Evolutionary conservation across 2,113 vertebrate genomes (phyloP), one percentile per base, ranked within the genome.

Genomic region (Poecilia latipinna): DNA sequence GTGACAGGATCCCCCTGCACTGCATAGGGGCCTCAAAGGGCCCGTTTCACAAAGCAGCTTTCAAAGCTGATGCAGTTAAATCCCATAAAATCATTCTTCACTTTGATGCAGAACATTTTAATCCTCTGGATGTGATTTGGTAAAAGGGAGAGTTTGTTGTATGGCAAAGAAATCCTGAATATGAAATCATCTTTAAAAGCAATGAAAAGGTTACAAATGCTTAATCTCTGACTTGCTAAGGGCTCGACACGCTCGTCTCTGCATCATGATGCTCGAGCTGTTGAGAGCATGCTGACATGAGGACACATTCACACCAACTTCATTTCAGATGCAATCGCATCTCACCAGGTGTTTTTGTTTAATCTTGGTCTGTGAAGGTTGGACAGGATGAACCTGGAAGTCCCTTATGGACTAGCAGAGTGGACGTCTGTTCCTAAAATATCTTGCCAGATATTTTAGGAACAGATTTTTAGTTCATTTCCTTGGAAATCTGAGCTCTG

Each of bases 21-120:
- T 32, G 39, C 32, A 29, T 29, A 19, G 72, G 69, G 62, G 64
- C 66, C 78, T 66, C 64, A 6, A 39, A 61, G 76, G 48, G 31
- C 19, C n/a, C 26, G 32, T 69, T 68, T 65, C 24, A 79, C 73
- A 31, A 29, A 2, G 31, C 66, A 1, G 29, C 77, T 60, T 62
- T 69, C n/a, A 32, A 73, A 33, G 26, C 0, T 61, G 2, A 61
- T n/a, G 44, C 61, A 31, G 62, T 73, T 78, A 31, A 80, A 74
- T 54, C 42, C 28, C 35, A 69, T 33, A 35, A 48, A 61, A 70
- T 37, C 51, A 4, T 17, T 12, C 32, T 48, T 37, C 26, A 22
- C 61, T 70, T 68, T 62, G 42, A 33, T 66, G 64, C 22, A 8
- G 19, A 64, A 32, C 4, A 22, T 65, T n/a, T 54, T 57, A 57